A percentile compares a stretch with the other conserved stretches of the same genome.
These are phyloP conservation scores for Liasis olivaceus DNA, from an alignment of 2,797 vertebrate species.

Conservation along the genomic window DNA sequence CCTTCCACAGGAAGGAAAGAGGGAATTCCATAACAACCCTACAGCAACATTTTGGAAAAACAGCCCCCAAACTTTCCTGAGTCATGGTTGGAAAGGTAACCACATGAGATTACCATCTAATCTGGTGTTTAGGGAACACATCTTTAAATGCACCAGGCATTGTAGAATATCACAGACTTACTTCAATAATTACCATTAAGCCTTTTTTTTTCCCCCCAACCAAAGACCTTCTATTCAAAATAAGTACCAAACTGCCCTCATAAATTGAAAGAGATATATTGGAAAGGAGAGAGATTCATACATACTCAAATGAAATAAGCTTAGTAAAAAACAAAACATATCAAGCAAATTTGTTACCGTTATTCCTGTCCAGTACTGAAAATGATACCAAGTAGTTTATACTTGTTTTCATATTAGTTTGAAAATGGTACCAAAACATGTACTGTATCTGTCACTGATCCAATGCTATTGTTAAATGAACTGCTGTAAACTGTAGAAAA, in stretches of 20 bases:
- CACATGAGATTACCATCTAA: not conserved
- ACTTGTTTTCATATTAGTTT: constrained; percentile 19
- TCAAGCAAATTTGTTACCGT: not conserved
- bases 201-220: not conserved
- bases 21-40: not conserved
- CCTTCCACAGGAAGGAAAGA: not conserved
- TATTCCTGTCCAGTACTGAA: not conserved
- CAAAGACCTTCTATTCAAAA: not conserved
- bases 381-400: not conserved
- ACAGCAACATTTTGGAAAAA: not conserved
- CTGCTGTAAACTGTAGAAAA: constrained; percentile 14
- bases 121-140: not conserved
- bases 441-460: constrained; percentile 6
- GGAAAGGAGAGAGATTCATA: not conserved
- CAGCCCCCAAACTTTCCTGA: not conserved
- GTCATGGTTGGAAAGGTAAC: not conserved
- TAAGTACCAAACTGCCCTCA: not conserved
- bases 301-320: not conserved
- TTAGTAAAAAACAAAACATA: not conserved
- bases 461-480: constrained; percentile 20
- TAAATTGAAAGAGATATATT: not conserved
- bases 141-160: not conserved
- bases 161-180: not conserved
- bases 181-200: not conserved
- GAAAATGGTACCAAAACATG: not conserved